Conservation (phyloP, 2,797 vertebrate genomes). For the Gallinago nigripennis region DNA sequence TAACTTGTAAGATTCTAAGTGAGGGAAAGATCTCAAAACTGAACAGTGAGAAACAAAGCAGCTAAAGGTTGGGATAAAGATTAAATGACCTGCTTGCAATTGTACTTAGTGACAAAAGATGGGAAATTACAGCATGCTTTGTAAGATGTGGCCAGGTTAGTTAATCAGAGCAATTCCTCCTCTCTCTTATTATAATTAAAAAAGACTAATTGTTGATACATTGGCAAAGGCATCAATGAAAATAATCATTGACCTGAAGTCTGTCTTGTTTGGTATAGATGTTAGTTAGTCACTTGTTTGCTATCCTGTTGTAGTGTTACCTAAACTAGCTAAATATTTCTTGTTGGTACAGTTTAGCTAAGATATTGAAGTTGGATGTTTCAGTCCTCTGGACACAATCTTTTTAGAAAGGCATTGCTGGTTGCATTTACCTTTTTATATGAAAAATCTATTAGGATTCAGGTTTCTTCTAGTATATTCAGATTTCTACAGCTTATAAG, state of each 20-base stretch:
- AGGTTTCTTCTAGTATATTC: not conserved
- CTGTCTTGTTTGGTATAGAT: not conserved
- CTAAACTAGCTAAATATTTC: not conserved
- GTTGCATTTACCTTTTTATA: not conserved
- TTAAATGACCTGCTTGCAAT: not conserved
- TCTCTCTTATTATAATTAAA: not conserved
- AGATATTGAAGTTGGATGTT: not conserved
- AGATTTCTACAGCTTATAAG: not conserved
- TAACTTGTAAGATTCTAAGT: not conserved
- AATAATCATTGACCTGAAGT: not conserved
- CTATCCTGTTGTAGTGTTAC: not conserved
- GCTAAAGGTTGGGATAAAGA: not conserved
- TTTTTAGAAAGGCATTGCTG: not conserved
- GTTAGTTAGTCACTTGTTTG: not conserved
- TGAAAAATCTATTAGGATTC: not conserved
- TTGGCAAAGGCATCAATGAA: not conserved
- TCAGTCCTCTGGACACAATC: not conserved
- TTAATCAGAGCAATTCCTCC: not conserved
- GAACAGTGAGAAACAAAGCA: not conserved
- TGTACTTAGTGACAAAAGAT: not conserved
- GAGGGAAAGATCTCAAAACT: not conserved
- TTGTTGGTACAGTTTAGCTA: not conserved
- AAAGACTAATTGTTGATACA: not conserved
- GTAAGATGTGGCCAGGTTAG: not conserved
- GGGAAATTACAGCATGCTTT: fast-evolving